Base-by-base conservation (phyloP, 2,113 vertebrate genomes). In the Halcyon senegalensis region DNA sequence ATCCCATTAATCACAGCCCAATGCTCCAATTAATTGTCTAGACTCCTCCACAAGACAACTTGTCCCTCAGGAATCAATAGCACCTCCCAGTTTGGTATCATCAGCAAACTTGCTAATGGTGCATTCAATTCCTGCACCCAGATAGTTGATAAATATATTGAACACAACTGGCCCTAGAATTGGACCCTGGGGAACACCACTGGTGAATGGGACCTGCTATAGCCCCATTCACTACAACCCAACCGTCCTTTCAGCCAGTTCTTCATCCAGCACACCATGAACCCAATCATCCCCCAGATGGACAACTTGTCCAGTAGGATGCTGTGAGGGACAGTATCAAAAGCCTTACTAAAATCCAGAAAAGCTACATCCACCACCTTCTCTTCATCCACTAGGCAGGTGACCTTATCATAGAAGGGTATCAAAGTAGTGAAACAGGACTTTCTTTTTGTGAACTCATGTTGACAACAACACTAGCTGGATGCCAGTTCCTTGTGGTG, bases 401-500 rank as follows among this genome's bases (percentile, higher is more conserved):
- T 59, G 64, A 48, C 20, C 44, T 67, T 41, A 14, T 16, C 24
- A 67, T 12, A 41, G 35, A 48, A 75, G 23, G 11, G 19, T 66
- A 59, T 55, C 16, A 48, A 48, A 48, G 19, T 48, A 50, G 18
- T 12, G 51, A 25, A 43, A 50, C 24, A 51, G 19, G 15, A 68
- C 31, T 24, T 43, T 43, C 9, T 13, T 10, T 31, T 43, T 60
- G 25, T 51, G 73, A 31, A 30, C 31, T 10, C 20, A 35, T 68
- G 19, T 31, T 68, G 31, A 59, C 37, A 59, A 59, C 37, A 59
- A 8, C 27, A 46, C 27, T 53, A 53, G 10, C 31, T 12, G 14
- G 11, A 66, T 44, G 37, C 4, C 1, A 0, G 16, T 13, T 59
- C 8, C 11, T 35, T 3, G 0, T 43, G 35, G 16, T 31, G 35